A percentile compares a stretch with the other conserved stretches of the same genome.
phyloP scores from a whole-genome alignment of 2,797 vertebrate species.

The Tolypeutes matacus region DNA sequence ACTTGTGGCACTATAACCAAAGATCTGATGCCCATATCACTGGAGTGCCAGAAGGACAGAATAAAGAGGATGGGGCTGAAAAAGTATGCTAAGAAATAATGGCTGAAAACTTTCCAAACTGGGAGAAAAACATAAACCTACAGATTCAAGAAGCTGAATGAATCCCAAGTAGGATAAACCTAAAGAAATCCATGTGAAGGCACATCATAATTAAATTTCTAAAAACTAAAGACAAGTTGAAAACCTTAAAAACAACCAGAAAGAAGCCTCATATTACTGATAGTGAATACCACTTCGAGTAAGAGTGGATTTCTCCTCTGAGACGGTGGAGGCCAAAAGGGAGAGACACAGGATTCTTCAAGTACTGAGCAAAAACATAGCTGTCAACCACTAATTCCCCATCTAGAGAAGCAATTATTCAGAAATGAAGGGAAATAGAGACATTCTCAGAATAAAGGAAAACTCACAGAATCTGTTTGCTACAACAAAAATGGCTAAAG shows the following conservation, averaged over 20 bases:
- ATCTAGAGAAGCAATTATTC: neutral
- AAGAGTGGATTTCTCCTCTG: neutral
- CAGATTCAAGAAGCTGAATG: neutral
- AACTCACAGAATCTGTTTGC: neutral
- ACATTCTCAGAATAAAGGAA: neutral
- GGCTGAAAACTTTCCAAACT: neutral
- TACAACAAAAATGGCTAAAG: rapidly evolving
- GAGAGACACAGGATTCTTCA: neutral
- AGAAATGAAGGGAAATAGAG: neutral
- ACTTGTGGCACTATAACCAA: neutral
- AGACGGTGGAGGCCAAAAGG: neutral
- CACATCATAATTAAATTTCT: neutral
- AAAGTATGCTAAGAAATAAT: neutral
- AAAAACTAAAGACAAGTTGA: neutral
- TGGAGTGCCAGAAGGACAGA: neutral
- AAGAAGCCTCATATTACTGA: neutral
- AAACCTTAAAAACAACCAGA: neutral
- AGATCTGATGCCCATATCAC: rapidly evolving
- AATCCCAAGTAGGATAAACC: neutral
- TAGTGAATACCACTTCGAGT: neutral
- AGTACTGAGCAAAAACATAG: neutral
- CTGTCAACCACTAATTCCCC: neutral
- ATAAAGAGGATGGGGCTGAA: neutral
- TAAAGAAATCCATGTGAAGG: neutral
- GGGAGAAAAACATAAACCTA: neutral